These are phyloP conservation scores for Panthera uncia DNA, from an alignment of 2,113 vertebrate species.

Conservation along the genomic window DNA sequence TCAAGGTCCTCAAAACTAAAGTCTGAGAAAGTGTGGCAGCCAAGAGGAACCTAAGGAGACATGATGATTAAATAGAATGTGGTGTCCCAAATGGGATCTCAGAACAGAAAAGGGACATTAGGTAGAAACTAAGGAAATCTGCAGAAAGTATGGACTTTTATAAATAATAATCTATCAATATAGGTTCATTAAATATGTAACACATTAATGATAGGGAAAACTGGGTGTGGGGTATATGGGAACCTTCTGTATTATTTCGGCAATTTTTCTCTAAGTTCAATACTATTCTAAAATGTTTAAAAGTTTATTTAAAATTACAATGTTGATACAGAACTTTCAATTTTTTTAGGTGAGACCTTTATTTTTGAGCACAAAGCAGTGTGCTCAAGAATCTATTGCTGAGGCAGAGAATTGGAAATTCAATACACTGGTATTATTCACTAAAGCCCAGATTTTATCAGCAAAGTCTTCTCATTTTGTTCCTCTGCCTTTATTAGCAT, in stretches of 20 bases:
- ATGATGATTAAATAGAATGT: not conserved
- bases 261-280: slow-evolving; percentile 36
- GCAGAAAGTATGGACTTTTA: not conserved
- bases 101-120: not conserved
- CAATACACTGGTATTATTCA: slow-evolving; percentile 45
- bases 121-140: not conserved
- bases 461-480: slow-evolving; percentile 68
- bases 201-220: not conserved
- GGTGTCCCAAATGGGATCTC: not conserved
- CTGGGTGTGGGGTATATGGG: not conserved
- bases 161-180: not conserved
- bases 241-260: not conserved
- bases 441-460: slow-evolving; percentile 67
- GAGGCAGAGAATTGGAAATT: slow-evolving; percentile 50
- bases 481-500: slow-evolving; percentile 73
- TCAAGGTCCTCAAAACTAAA: not conserved
- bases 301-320: slow-evolving; percentile 44
- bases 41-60: not conserved
- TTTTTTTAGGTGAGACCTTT: slow-evolving; percentile 38
- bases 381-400: not conserved
- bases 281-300: not conserved
- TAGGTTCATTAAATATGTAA: slow-evolving; percentile 23
- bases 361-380: slow-evolving; percentile 47
- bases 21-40: not conserved
- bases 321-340: slow-evolving; percentile 34